phyloP scores from a whole-genome alignment of 64 coral and sea anemone genomes.

The Dendrophyllia cribrosa region DNA sequence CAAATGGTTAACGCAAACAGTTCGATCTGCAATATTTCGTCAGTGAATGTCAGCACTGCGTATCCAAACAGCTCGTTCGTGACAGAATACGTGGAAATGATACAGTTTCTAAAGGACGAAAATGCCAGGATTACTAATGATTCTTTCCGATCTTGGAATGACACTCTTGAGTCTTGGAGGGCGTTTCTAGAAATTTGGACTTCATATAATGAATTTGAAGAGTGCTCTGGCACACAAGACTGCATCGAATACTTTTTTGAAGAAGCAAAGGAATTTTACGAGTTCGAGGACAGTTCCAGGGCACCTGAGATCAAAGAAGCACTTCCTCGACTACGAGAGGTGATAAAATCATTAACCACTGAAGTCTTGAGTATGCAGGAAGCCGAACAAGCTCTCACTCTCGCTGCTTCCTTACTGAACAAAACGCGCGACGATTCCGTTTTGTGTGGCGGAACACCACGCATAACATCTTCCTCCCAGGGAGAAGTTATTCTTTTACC shows the following conservation, averaged over 20 bases:
- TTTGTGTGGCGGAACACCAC: conserved; percentile 28
- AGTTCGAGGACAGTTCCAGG: neutral
- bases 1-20: neutral
- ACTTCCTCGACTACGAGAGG: neutral
- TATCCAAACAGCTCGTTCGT: conserved; percentile 5
- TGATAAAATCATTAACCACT: neutral
- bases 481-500: neutral
- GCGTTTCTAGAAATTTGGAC: conserved; percentile 26
- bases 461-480: neutral
- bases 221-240: conserved; percentile 25
- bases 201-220: neutral
- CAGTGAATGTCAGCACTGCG: neutral
- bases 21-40: neutral
- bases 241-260: conserved; percentile 36
- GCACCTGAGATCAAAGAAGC: neutral
- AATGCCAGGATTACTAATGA: neutral
- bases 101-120: neutral
- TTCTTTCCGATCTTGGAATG: conserved; percentile 47
- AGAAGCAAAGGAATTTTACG: conserved; percentile 40
- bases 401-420: neutral
- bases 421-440: conserved; percentile 17
- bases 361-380: neutral
- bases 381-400: neutral
- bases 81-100: neutral
- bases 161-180: conserved; percentile 47